Evolutionary conservation across 2,888 invertebrate species (phyloP).

Genomic region (Cordylochernes scorpioides): DNA sequence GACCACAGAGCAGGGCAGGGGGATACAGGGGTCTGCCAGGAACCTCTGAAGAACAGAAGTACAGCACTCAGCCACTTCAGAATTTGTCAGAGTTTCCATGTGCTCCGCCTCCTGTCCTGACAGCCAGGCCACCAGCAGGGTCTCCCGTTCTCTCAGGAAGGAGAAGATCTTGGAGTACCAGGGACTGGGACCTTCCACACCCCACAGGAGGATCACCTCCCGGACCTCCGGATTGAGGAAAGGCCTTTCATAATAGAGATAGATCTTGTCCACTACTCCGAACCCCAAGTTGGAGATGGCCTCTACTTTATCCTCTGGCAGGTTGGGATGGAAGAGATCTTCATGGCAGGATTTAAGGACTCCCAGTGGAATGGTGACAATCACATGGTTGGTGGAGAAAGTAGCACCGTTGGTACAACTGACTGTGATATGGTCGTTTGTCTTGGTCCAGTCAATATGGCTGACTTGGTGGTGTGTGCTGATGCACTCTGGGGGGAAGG

Average conservation of each 20-base stretch:
- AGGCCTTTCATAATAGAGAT: conserved; percentile 65
- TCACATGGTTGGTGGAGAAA: conserved; percentile 55
- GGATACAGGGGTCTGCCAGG: conserved; percentile 66
- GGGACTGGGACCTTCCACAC: too few relatives aligned
- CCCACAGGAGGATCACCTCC: conserved; percentile 55
- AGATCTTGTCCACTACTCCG: conserved; percentile 77
- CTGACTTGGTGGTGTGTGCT: conserved; percentile 39
- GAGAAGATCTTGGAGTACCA: conserved; percentile 87
- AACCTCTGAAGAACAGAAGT: conserved; percentile 58
- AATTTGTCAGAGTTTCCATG: conserved; percentile 57
- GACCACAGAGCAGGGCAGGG: conserved; percentile 55
- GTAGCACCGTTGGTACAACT: conserved; percentile 53
- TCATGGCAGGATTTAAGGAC: conserved; percentile 48
- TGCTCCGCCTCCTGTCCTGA: conserved; percentile 68
- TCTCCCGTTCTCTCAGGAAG: conserved; percentile 65
- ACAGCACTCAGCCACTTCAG: conserved; percentile 49
- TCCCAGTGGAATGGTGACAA: conserved; percentile 71
- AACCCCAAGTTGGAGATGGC: conserved; percentile 58
- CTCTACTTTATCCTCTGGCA: conserved; percentile 56
- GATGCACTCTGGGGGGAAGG: conserved; percentile 27
- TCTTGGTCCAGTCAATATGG: conserved; percentile 36
- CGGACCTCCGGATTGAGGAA: conserved; percentile 60
- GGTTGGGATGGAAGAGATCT: conserved; percentile 47
- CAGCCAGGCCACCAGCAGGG: conserved; percentile 60
- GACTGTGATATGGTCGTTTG: conserved; percentile 24